phyloP scores from a whole-genome alignment of 2,113 vertebrate genomes.

The Erythrolamprus reginae region DNA sequence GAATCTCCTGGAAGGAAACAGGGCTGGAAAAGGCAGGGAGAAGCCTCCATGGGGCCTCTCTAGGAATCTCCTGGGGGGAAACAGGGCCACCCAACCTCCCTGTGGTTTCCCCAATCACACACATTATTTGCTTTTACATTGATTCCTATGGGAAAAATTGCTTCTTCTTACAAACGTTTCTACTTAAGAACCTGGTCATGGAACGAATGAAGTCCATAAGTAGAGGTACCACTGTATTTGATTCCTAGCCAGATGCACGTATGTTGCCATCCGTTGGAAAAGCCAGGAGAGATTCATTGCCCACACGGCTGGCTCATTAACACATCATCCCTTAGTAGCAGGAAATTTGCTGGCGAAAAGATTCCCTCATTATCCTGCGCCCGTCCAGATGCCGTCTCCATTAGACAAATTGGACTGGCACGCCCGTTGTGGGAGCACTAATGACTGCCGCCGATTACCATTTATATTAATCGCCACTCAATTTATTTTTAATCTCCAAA shows the following conservation, averaged over 20 bases:
- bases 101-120: too few relatives aligned
- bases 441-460: background rate
- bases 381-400: background rate
- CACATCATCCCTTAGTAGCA: background rate
- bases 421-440: background rate
- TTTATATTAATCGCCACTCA: background rate
- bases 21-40: too few relatives aligned
- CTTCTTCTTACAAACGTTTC: too few relatives aligned
- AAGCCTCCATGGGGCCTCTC: too few relatives aligned
- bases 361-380: background rate
- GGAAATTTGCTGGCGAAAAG: background rate
- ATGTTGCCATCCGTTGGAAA: background rate
- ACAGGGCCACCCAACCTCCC: too few relatives aligned
- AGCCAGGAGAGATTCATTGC: background rate
- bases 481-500: background rate
- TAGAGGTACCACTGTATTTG: too few relatives aligned
- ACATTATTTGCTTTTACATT: too few relatives aligned
- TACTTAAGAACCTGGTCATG: too few relatives aligned
- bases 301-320: background rate
- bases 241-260: background rate
- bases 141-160: too few relatives aligned
- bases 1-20: too few relatives aligned
- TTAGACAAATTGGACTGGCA: background rate
- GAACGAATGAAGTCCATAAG: too few relatives aligned
- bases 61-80: too few relatives aligned